Base-by-base conservation (phyloP, 1,140 invertebrate species). In the Acromyrmex echinatior region DNA sequence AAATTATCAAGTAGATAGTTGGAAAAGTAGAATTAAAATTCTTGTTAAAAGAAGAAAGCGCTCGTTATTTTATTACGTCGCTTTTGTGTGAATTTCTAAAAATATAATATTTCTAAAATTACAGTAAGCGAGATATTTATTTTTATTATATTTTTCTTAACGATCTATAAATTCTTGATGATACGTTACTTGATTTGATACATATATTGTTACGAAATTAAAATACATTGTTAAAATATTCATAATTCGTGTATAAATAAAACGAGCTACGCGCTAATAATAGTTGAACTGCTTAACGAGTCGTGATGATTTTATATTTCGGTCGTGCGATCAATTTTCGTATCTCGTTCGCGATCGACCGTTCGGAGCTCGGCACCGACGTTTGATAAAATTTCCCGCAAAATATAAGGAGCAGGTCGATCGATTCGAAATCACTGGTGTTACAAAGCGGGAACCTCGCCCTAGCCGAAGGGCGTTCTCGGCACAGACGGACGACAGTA, bases 401-500 rank as follows among this genome's bases (percentile, higher is more conserved):
- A 76, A 62, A 84, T 76, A 51, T 84, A 84, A 84, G 70, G 70
- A 84, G 51, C 35, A 1, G 28, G 10, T 21, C 58, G 68, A 58
- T 73, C 85, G 68, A 87, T 49, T 80, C 60, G 87, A 63, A 76
- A 84, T 84, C 70, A 84, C 56, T 31, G 66, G 35, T 68, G 65
- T 58, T 81, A 73, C 80, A 76, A 84, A 84, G 56, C 53, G 70
- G 56, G 18, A 84, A 85, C 81, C 87, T 73, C 73, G 81, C 84
- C 76, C 88, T 88, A 53, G 70, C 88, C 87, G 79, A 77, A 39
- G 82, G 70, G 74, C 84, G 88, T 89, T 87, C 74, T 65, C 87
- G 60, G 73, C 60, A 89, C 66, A 89, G 51, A 88, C 74, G 76
- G 78, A 70, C 51, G 51, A 45, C 66, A 62, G 80, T 70, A 85